Evolutionary conservation across 2,113 vertebrate genomes (phyloP), one percentile per base, ranked within the genome.

Genomic region (Eolophus roseicapilla): DNA sequence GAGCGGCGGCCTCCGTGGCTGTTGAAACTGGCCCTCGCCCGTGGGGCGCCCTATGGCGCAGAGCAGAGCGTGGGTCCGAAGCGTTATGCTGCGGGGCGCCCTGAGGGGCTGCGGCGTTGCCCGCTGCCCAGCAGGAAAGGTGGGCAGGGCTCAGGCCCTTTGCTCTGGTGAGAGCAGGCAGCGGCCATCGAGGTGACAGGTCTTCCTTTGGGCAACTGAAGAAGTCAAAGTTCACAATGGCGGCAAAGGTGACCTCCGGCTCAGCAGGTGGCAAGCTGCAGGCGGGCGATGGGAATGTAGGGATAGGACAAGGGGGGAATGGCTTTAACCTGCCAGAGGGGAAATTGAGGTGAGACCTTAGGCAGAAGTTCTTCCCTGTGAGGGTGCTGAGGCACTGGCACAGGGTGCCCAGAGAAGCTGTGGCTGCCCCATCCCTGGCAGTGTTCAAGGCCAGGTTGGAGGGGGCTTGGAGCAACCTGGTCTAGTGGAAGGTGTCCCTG

Each of bases 181-280:
- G 63, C 17, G 8, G 88, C 47, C 43, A 0, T 10, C 11, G 7
- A 16, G 19, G 33, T 6, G 4, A 15, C 4, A 1, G 29, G 24
- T 43, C 10, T 3, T 29, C 27, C 37, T 7, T 4, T 6, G 53
- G 17, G 4, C 27, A 5, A 35, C 52, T 21, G 59, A 25, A 60
- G 43, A 33, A 59, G 50, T 3, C 74, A 10, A 11, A 78, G 73
- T 29, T 52, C 2, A 9, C 3, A 1, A 10, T 23, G 63, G 14
- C 1, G 5, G 55, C 4, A 7, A 1, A 8, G 77, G 35, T 41
- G 92, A 18, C 64, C 64, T 83, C 43, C 69, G 33, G 16, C 10
- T 3, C 44, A 1, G 6, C 19, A 2, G 23, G 65, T 11, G 65
- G 17, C 37, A 3, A 1, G 4, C 35, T 5, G 9, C 50, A 16